A percentile compares a stretch with the other conserved stretches of the same genome.
Conservation (phyloP, 2,797 vertebrate genomes). For the Sebastes goodei region DNA sequence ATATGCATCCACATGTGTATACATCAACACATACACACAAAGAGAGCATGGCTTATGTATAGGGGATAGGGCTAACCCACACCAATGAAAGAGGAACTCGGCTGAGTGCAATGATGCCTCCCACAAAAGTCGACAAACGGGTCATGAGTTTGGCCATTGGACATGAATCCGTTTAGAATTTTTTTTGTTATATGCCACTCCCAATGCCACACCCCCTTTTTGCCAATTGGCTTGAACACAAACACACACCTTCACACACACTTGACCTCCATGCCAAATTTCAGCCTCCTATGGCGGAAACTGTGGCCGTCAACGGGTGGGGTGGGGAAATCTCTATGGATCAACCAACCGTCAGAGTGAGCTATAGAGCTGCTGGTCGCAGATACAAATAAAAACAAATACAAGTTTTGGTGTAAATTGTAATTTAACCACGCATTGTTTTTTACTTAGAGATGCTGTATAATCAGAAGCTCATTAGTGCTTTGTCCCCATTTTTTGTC, state of each 20-base stretch:
- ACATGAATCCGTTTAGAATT: neutral
- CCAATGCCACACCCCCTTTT: neutral
- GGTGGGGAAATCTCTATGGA: no score
- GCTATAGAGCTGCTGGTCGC: neutral
- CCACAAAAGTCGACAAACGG: neutral
- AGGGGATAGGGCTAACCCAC: no score
- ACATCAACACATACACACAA: neutral
- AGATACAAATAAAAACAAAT: neutral
- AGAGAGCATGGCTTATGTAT: no score
- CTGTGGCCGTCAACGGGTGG: no score
- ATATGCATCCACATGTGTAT: neutral
- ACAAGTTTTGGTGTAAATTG: slow-evolving; percentile 7
- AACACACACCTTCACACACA: neutral
- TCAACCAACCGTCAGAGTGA: no score
- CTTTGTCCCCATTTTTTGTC: slow-evolving; percentile 35
- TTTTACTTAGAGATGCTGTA: neutral
- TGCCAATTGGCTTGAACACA: neutral
- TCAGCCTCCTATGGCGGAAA: no score
- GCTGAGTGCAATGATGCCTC: neutral
- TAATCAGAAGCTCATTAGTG: slow-evolving; percentile 47
- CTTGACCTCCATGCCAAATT: neutral
- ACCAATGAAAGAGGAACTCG: neutral
- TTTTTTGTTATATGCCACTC: neutral
- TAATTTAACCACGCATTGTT: neutral
- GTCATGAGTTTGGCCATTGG: neutral